A percentile compares a stretch with the other conserved stretches of the same genome.
These are phyloP conservation scores for Volucella bombylans DNA, from an alignment of 2,888 invertebrate species.

Conservation along the genomic window DNA sequence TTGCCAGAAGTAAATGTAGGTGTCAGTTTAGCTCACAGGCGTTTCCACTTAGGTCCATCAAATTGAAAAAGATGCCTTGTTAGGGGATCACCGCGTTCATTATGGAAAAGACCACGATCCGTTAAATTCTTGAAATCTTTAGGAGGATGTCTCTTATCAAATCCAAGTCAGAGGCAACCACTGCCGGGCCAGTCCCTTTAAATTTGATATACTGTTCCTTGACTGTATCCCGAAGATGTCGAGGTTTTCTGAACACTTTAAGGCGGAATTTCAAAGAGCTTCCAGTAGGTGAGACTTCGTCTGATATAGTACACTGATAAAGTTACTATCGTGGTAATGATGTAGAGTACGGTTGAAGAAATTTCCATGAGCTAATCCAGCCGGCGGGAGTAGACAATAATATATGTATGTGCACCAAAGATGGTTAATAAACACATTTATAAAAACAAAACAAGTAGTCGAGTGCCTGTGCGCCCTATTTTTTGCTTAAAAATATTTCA, in stretches of 20 bases:
- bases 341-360: neutral
- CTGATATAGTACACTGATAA: slow-evolving; percentile 36
- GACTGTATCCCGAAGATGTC: slow-evolving; percentile 76
- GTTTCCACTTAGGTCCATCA: slow-evolving; percentile 81
- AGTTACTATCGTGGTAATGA: neutral
- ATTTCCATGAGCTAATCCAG: too few relatives aligned
- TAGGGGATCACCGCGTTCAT: slow-evolving; percentile 81
- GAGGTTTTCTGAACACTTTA: slow-evolving; percentile 75
- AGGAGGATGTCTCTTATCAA: slow-evolving; percentile 77
- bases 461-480: too few relatives aligned
- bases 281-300: slow-evolving; percentile 76
- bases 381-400: too few relatives aligned
- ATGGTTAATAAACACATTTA: too few relatives aligned
- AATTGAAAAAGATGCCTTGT: slow-evolving; percentile 79
- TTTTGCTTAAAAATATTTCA: too few relatives aligned
- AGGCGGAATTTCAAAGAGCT: slow-evolving; percentile 76
- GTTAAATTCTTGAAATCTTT: slow-evolving; percentile 80
- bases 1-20: slow-evolving; percentile 81
- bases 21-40: slow-evolving; percentile 80
- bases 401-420: too few relatives aligned
- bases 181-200: slow-evolving; percentile 78
- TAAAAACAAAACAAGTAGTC: too few relatives aligned
- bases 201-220: slow-evolving; percentile 76
- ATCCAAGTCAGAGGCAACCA: slow-evolving; percentile 76
- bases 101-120: slow-evolving; percentile 79